phyloP scores from a whole-genome alignment of 2,113 vertebrate genomes.

The Corydoras sp. region DNA sequence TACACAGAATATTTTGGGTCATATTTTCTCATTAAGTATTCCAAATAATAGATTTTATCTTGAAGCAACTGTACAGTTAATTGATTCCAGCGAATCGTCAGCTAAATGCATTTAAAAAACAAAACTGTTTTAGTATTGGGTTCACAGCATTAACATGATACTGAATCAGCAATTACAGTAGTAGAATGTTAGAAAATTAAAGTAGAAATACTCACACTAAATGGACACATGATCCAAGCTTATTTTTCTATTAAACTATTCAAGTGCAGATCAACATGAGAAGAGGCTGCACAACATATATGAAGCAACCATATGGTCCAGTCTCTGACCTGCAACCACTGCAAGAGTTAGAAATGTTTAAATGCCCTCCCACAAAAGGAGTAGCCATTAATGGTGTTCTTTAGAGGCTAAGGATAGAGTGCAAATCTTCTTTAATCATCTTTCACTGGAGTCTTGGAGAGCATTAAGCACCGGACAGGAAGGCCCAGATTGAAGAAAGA shows the following conservation, averaged over 20 bases:
- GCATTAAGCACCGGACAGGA: slow-evolving; percentile 18
- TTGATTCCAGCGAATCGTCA: too few species aligned
- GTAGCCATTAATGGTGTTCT: slow-evolving; percentile 44
- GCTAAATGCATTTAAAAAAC: too few species aligned
- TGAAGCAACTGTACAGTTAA: too few species aligned
- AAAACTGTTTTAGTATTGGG: too few species aligned
- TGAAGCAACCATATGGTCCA: too few species aligned
- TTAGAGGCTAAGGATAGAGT: slow-evolving; percentile 74
- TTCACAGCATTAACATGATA: too few species aligned
- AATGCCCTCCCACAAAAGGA: slow-evolving; percentile 49
- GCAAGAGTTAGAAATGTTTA: slow-evolving; percentile 24
- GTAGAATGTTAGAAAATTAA: background rate
- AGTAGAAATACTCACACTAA: slow-evolving; percentile 58
- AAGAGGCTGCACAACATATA: too few species aligned
- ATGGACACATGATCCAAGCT: slow-evolving; percentile 59
- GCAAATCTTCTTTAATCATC: slow-evolving; percentile 77
- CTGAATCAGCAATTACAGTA: too few species aligned
- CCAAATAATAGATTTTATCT: too few species aligned
- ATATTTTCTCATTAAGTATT: too few species aligned
- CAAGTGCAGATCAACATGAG: too few species aligned
- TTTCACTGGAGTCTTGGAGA: slow-evolving; percentile 51
- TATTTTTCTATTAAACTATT: background rate
- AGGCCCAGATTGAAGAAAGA: slow-evolving; percentile 23
- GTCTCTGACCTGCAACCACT: slow-evolving; percentile 2
- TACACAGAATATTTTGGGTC: too few species aligned